Percentiles rank a stretch among this genome's conserved stretches.
phyloP scores from a whole-genome alignment of 2,797 vertebrate species.

The Monodelphis domestica region DNA sequence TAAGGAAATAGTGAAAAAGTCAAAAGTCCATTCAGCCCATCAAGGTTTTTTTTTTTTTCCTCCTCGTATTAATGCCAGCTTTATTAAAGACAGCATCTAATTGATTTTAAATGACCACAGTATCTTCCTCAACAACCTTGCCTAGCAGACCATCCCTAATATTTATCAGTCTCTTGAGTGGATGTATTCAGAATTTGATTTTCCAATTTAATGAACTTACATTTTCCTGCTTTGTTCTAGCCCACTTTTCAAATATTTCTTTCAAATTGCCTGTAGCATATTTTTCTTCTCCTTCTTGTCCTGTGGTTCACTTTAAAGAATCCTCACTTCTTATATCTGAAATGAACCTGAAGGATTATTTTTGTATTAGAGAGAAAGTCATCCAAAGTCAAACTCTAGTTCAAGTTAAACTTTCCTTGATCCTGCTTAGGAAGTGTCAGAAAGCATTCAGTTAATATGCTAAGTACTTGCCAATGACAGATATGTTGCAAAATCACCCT shows the following conservation, averaged over 20 bases:
- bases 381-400: constrained; percentile 10
- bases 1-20: not conserved
- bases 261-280: not conserved
- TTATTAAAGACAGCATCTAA: constrained; percentile 14
- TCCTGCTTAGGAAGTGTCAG: not conserved
- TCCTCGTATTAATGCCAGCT: constrained; percentile 9
- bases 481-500: not conserved
- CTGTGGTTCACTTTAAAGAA: not conserved
- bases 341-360: constrained; percentile 4
- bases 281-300: not conserved
- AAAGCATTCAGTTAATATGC: constrained; percentile 11
- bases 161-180: constrained; percentile 12
- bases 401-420: not conserved
- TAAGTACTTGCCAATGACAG: not conserved
- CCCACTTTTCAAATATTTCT: not conserved
- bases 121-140: constrained; percentile 32
- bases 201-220: constrained; percentile 1
- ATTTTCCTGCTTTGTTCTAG: constrained; percentile 31
- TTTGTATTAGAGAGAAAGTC: not conserved
- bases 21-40: constrained; percentile 1
- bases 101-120: constrained; percentile 60
- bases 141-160: not conserved
- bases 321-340: not conserved
- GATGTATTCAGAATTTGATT: constrained; percentile 39
- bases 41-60: not conserved